Conservation (phyloP, 2,888 invertebrate genomes). For the Stramonita haemastoma region DNA sequence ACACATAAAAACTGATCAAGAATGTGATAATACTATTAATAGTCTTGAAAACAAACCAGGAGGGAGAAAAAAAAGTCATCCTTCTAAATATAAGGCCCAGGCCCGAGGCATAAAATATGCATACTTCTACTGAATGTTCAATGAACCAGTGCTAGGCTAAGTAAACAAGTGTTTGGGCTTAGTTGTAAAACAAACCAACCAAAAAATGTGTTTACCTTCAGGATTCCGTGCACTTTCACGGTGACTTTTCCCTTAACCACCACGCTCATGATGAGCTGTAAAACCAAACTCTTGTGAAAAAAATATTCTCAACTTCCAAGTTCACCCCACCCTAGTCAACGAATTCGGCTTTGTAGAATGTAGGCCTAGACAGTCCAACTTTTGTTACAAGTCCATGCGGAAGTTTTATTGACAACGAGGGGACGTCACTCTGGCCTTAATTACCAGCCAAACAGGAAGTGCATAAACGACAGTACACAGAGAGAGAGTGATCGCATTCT, state of each 20-base stretch:
- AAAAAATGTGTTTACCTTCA: constrained; percentile 19
- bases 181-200: neutral
- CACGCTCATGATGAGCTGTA: constrained; percentile 19
- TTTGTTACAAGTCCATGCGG: neutral
- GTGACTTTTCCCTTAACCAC: constrained; percentile 27
- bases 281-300: no score
- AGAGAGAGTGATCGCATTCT: no score
- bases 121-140: neutral
- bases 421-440: constrained; percentile 20
- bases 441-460: constrained; percentile 32
- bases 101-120: neutral
- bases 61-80: no score
- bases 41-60: no score
- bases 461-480: no score
- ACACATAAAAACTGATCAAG: no score
- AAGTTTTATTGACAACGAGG: constrained; percentile 37
- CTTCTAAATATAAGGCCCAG: no score
- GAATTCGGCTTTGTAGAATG: neutral
- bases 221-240: constrained; percentile 30
- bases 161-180: neutral
- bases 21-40: no score
- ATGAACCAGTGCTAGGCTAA: neutral
- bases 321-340: neutral
- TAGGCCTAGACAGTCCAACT: neutral
- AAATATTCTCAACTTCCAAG: neutral